Conservation (phyloP, 2,888 invertebrate species). For the Yponomeuta plumbellus region DNA sequence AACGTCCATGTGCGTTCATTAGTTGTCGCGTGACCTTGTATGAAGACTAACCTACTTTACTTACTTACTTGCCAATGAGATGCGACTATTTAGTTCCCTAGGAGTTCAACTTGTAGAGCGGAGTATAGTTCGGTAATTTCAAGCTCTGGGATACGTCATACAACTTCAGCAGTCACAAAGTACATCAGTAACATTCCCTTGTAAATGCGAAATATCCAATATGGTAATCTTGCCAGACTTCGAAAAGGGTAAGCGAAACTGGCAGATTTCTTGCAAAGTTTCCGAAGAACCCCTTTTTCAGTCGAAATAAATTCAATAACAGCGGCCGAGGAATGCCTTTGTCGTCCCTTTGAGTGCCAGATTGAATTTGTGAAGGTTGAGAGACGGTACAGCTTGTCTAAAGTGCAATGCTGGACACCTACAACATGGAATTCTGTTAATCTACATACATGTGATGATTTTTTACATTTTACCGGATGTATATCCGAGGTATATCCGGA, state of each 20-base stretch:
- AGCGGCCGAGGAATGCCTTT: background rate
- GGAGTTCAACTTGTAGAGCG: too few relatives aligned
- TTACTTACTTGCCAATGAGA: too few relatives aligned
- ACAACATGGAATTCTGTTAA: too few relatives aligned
- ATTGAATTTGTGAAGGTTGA: background rate
- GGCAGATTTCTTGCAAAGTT: background rate
- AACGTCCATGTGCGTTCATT: too few relatives aligned
- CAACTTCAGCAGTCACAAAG: background rate
- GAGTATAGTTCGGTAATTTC: too few relatives aligned
- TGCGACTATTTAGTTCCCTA: too few relatives aligned
- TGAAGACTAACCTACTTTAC: too few relatives aligned
- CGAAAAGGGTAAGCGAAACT: background rate
- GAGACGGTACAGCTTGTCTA: background rate
- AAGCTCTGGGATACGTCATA: too few relatives aligned
- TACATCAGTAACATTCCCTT: background rate
- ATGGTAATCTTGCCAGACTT: background rate
- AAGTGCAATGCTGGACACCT: background rate
- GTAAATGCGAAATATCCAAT: background rate
- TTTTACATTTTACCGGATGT: too few relatives aligned
- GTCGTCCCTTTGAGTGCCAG: background rate
- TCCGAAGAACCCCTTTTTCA: background rate
- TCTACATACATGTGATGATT: too few relatives aligned
- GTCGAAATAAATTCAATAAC: background rate
- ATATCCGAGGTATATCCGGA: too few relatives aligned
- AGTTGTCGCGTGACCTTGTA: too few relatives aligned